Base-by-base conservation (phyloP, 2,797 vertebrate genomes). In the Chiroxiphia lanceolata region DNA sequence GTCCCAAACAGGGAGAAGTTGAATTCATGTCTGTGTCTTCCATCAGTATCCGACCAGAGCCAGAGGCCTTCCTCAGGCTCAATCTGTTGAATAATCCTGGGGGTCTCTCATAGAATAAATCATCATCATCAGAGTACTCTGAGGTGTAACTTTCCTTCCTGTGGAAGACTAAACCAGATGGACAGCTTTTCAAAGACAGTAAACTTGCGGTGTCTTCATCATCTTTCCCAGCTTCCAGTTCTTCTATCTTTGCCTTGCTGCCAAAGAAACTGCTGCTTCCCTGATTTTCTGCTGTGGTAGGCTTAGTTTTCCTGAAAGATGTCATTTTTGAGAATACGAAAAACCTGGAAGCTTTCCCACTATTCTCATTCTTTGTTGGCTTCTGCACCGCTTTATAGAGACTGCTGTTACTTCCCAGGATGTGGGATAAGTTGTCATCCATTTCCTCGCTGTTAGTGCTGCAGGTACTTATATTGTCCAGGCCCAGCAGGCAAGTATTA, bases 241-340 rank as follows among this genome's bases (percentile, higher is more conserved):
- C 92, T 83, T 96, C 95, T 23, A 42, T 22, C 68, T 94, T 97
- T 47, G 54, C 72, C 83, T 91, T 91, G 81, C 48, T 98, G 94
- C 72, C 67, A 70, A 72, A 72, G 48, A 59, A 45, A 47, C 9
- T 97, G 90, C 18, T 85, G 33, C 45, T 79, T 91, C 42, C 96
- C 60, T 96, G 96, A 51, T 64, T 97, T 80, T 95, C 93, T 40
- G 61, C 4, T 13, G 57, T 75, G 16, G 11, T 27, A 47, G 63
- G 19, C 65, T 95, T 95, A 40, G 61, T 63, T 92, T 93, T 98
- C 71, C 97, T 98, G 95, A 98, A 98, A 20, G 98, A 98, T 31
- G 98, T 97, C 93, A 98, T 98, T 97, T 98, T 98, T 75, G 98
- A 95, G 88, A 98, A 98, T 11, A 98, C 96, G 26, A 97, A 97